These are phyloP conservation scores for Lucinisca nassula DNA, from an alignment of 2,888 invertebrate genomes.

Conservation along the genomic window DNA sequence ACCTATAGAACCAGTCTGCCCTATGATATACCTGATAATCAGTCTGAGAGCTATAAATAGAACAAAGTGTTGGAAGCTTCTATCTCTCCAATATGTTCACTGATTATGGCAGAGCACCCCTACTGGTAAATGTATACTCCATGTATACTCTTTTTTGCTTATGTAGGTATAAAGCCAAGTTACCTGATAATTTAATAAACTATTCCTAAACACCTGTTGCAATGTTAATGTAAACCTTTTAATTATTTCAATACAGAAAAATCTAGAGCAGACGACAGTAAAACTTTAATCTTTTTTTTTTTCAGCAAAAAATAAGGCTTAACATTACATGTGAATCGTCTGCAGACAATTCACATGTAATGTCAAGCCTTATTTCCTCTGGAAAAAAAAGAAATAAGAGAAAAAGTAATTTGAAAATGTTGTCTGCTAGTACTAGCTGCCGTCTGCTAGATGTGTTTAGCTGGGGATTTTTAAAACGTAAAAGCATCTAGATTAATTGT, in stretches of 20 bases:
- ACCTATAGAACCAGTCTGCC: background rate
- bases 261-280: no score
- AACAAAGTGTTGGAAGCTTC: background rate
- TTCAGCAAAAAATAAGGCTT: no score
- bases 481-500: slow-evolving; percentile 1
- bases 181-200: background rate
- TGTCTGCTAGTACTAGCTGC: no score
- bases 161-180: background rate
- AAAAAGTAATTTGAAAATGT: no score
- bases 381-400: no score
- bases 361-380: no score
- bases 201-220: slow-evolving; percentile 3
- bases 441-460: no score
- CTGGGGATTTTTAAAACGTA: background rate
- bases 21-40: background rate
- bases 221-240: background rate
- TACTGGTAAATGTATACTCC: background rate
- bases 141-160: background rate
- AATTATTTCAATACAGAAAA: background rate
- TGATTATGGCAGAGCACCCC: background rate
- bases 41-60: slow-evolving; percentile 2
- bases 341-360: no score
- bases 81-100: background rate
- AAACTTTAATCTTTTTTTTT: no score
- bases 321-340: no score